phyloP scores from a whole-genome alignment of 2,113 vertebrate genomes.

The Egretta garzetta region DNA sequence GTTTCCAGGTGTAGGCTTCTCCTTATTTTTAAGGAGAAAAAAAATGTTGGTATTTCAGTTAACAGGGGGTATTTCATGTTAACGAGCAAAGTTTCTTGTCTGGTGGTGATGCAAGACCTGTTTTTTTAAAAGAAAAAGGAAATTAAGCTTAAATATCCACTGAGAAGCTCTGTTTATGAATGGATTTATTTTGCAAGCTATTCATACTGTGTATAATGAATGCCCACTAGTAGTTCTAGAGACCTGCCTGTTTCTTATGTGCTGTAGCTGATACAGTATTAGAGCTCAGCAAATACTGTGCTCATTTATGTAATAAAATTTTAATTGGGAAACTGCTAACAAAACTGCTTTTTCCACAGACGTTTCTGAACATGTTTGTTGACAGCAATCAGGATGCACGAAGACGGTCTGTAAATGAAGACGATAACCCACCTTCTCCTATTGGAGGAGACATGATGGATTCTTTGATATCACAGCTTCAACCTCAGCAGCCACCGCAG shows the following conservation, averaged over 20 bases:
- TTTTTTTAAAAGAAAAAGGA: background rate
- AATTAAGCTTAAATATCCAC: background rate
- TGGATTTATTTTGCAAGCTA: background rate
- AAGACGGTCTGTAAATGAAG: constrained; percentile 94
- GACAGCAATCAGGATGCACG: constrained; percentile 97
- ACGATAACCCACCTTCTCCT: constrained; percentile 98
- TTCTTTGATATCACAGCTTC: constrained; percentile 89
- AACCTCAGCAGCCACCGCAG: constrained; percentile 80
- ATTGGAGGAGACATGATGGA: constrained; percentile 95
- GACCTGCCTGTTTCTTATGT: background rate
- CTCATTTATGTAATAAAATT: background rate
- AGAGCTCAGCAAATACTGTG: background rate
- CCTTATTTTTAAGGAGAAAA: background rate
- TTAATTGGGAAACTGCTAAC: background rate
- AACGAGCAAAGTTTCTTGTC: background rate
- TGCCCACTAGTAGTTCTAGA: background rate
- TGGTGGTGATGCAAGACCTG: background rate
- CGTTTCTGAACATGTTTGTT: constrained; percentile 99
- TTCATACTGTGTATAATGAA: background rate
- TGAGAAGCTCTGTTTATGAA: background rate
- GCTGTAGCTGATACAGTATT: background rate
- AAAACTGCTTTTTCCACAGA: constrained; percentile 74
- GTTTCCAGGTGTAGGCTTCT: background rate
- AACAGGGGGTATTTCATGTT: background rate
- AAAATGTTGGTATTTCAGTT: background rate